Evolutionary conservation across 2,797 vertebrate species (phyloP).

Genomic region (Pachyuromys duprasi): DNA sequence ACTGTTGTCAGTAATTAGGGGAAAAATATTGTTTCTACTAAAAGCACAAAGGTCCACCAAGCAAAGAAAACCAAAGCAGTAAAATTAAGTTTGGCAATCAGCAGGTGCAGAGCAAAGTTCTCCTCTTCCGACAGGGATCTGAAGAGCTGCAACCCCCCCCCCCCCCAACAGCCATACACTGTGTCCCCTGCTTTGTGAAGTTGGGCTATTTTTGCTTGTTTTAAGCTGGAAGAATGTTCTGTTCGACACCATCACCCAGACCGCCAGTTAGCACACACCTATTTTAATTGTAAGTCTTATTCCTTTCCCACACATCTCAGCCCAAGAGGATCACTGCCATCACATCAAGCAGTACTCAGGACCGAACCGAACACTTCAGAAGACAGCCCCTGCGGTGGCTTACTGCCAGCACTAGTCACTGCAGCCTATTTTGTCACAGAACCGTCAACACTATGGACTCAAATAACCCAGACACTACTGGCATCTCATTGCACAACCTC

Average conservation of each 20-base stretch:
- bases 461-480: constrained; percentile 24
- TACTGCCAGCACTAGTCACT: neutral
- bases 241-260: neutral
- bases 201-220: neutral
- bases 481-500: constrained; percentile 26
- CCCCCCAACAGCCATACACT: neutral
- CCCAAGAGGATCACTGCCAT: neutral
- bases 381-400: neutral
- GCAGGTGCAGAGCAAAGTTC: constrained; percentile 25
- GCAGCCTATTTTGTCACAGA: constrained; percentile 55
- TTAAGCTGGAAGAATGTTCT: neutral
- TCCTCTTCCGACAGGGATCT: constrained; percentile 44
- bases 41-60: neutral
- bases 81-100: constrained; percentile 62
- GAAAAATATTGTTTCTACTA: neutral
- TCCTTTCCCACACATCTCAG: neutral
- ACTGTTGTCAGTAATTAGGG: neutral
- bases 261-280: neutral
- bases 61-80: constrained; percentile 29
- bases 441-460: constrained; percentile 48
- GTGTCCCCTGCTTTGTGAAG: neutral
- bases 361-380: neutral
- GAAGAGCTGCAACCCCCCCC: neutral
- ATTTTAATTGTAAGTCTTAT: neutral
- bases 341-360: neutral